Percentiles rank a stretch among this genome's conserved stretches.
These are phyloP conservation scores for Coelogynopora nodosa DNA, from an alignment of 2,888 invertebrate species.

Conservation along the genomic window DNA sequence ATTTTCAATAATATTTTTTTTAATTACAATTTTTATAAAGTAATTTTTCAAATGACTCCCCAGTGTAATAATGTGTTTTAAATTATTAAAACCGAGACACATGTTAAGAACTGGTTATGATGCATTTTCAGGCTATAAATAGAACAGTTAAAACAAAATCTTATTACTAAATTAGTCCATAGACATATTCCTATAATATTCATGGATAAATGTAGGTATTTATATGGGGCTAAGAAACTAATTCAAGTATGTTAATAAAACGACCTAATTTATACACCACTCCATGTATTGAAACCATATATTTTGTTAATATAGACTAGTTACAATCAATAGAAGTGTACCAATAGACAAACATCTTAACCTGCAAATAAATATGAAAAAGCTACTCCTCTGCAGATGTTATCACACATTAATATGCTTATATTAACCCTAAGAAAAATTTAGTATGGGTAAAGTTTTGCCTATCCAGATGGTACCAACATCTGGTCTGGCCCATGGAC, in stretches of 20 bases:
- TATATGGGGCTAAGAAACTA: conserved; percentile 16
- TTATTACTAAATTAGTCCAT: conserved; percentile 21
- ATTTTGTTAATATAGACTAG: neutral
- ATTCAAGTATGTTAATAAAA: conserved; percentile 1
- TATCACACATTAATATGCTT: neutral
- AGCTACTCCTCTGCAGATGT: neutral
- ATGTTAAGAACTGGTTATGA: neutral
- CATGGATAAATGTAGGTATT: neutral
- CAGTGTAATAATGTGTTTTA: neutral
- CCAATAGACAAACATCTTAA: neutral
- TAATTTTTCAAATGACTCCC: neutral
- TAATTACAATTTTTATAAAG: neutral
- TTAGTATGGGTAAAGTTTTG: no score
- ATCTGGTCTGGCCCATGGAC: no score
- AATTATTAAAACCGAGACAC: neutral
- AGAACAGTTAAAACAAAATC: neutral
- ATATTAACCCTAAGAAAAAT: neutral
- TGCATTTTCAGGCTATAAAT: neutral
- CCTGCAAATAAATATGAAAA: neutral
- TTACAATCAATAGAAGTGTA: neutral
- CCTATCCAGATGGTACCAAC: no score
- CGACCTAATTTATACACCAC: neutral
- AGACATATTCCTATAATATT: conserved; percentile 31
- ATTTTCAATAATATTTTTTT: neutral
- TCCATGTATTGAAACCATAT: neutral